Evolutionary conservation across 1,140 invertebrate species (phyloP).

Genomic region (Pemphigus obesinymphae): DNA sequence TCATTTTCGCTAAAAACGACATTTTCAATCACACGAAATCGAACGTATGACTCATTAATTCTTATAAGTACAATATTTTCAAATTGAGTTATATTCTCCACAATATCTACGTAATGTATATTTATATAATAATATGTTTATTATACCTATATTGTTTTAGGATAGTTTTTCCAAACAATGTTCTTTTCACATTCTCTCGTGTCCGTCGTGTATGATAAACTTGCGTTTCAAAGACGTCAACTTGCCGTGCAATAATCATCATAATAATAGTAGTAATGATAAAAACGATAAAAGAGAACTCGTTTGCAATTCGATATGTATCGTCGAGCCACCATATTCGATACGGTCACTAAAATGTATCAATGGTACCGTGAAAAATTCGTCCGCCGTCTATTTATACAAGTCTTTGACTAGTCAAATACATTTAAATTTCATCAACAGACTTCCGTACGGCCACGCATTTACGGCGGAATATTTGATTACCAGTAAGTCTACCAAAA

Average conservation of each 20-base stretch:
- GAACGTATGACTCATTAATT: background rate
- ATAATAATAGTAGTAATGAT: no score
- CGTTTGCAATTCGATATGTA: conserved; percentile 9
- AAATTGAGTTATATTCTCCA: no score
- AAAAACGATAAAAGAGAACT: background rate
- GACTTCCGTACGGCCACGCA: background rate
- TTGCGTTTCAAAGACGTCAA: conserved; percentile 57
- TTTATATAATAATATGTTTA: background rate
- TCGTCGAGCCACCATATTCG: background rate
- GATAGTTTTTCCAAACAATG: conserved; percentile 51
- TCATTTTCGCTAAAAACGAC: background rate
- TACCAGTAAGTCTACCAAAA: conserved; percentile 19
- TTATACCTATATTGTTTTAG: background rate
- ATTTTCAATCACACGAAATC: background rate
- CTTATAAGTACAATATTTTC: background rate
- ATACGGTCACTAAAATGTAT: background rate
- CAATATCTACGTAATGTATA: no score
- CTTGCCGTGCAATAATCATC: conserved; percentile 50
- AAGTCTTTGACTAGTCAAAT: conserved; percentile 23
- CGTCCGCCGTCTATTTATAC: background rate
- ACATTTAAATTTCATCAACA: background rate
- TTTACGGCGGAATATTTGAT: conserved; percentile 13
- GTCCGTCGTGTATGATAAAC: conserved; percentile 64
- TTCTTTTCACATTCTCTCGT: conserved; percentile 64
- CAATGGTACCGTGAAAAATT: background rate